A percentile compares a stretch with the other conserved stretches of the same genome.
These are phyloP conservation scores for Chiloscyllium punctatum DNA, from an alignment of 2,797 vertebrate genomes.

Conservation along the genomic window DNA sequence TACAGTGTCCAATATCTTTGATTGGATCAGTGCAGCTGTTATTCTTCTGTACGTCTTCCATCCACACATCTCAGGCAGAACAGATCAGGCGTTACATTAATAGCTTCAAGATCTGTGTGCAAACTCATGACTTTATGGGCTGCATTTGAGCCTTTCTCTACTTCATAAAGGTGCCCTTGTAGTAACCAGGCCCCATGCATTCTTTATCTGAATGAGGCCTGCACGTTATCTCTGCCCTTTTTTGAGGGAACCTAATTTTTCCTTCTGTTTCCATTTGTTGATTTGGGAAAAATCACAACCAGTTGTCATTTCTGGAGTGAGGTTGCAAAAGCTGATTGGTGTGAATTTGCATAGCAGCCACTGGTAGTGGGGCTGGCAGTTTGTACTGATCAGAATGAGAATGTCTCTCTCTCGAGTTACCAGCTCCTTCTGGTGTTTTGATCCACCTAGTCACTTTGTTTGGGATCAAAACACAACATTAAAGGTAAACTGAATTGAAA, in stretches of 20 bases:
- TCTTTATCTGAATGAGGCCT: not conserved
- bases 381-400: not conserved
- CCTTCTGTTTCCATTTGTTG: not conserved
- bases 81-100: not conserved
- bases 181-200: not conserved
- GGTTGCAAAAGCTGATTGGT: not conserved
- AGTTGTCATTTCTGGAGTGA: too few relatives aligned
- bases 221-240: not conserved
- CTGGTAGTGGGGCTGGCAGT: not conserved
- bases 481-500: not conserved
- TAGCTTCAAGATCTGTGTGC: not conserved
- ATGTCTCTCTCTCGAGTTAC: not conserved
- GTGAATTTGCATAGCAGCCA: not conserved
- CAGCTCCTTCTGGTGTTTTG: not conserved
- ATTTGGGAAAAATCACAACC: not conserved
- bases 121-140: not conserved
- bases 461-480: not conserved
- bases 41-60: not conserved
- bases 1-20: not conserved
- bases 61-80: not conserved
- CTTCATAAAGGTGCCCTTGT: not conserved
- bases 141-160: not conserved
- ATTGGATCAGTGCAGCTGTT: not conserved
- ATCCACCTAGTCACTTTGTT: not conserved
- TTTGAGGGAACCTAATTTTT: not conserved